Evolutionary conservation across 2,888 invertebrate genomes (phyloP).

Genomic region (Pristionchus exspectatus): DNA sequence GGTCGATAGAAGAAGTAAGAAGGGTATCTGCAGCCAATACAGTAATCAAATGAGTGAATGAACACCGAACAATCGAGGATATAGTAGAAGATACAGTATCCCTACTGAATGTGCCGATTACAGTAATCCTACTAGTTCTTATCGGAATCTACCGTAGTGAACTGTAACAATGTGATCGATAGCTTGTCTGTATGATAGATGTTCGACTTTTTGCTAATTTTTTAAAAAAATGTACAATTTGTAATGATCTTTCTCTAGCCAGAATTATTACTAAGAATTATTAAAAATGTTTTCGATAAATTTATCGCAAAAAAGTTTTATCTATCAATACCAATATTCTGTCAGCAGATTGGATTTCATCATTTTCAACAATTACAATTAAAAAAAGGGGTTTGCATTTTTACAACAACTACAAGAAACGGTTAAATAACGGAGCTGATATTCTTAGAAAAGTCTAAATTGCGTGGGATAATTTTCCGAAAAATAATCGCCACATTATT

Average conservation of each 20-base stretch:
- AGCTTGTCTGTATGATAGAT: too few species aligned
- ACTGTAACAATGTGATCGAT: too few species aligned
- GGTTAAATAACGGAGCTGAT: not conserved
- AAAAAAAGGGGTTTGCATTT: too few species aligned
- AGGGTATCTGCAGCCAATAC: conserved; percentile 10
- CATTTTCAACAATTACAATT: too few species aligned
- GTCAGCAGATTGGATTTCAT: too few species aligned
- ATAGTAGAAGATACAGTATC: not conserved
- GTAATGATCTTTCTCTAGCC: too few species aligned
- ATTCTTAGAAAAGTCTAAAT: not conserved
- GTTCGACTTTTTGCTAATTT: too few species aligned
- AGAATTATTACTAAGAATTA: too few species aligned
- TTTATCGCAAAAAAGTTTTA: too few species aligned
- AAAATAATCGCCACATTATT: not conserved
- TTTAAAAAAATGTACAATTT: too few species aligned
- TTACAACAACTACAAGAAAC: not conserved
- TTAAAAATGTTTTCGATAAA: too few species aligned
- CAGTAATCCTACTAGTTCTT: not conserved
- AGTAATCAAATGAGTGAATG: not conserved
- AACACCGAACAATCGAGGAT: not conserved
- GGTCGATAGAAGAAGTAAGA: not conserved
- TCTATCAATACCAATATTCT: too few species aligned
- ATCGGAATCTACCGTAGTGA: not conserved
- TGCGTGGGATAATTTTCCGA: not conserved
- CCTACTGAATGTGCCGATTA: not conserved